Percentiles rank a stretch among this genome's conserved stretches.
Conservation (phyloP, 1,140 invertebrate species). For the Pseudomyrmex dendroicus region DNA sequence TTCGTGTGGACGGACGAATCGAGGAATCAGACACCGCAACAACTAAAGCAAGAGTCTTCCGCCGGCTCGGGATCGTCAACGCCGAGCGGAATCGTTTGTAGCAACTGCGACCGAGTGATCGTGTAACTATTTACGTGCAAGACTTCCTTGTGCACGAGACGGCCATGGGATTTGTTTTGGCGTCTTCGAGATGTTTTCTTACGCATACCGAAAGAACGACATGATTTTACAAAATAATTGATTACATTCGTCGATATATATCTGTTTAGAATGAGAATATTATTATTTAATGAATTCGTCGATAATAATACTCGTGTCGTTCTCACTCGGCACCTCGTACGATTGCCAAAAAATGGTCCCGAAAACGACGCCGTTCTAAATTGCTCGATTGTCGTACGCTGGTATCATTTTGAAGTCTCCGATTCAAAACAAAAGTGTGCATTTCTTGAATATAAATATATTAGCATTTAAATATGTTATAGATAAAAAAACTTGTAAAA, state of each 20-base stretch:
- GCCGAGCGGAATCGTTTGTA: conserved; percentile 86
- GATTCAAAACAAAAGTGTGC: conserved; percentile 16
- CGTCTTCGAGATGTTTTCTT: not conserved
- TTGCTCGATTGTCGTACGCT: conserved; percentile 69
- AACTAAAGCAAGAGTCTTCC: conserved; percentile 66
- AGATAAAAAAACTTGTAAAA: too few relatives aligned
- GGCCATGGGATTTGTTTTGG: conserved; percentile 33
- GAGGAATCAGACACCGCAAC: conserved; percentile 48
- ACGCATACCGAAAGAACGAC: conserved; percentile 1
- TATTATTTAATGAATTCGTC: not conserved
- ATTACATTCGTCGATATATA: too few relatives aligned
- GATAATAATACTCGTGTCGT: conserved; percentile 1
- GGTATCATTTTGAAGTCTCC: conserved; percentile 48
- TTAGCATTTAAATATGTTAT: too few relatives aligned
- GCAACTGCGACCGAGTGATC: conserved; percentile 90
- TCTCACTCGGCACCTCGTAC: conserved; percentile 14
- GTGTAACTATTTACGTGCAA: conserved; percentile 88
- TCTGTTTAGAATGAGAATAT: too few relatives aligned
- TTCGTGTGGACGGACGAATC: conserved; percentile 59
- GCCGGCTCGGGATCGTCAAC: conserved; percentile 75
- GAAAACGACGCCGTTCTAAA: conserved; percentile 42
- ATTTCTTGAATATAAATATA: conserved; percentile 1
- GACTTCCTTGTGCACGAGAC: conserved; percentile 43
- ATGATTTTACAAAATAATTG: not conserved
- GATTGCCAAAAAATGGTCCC: conserved; percentile 23